A percentile compares a stretch with the other conserved stretches of the same genome.
These are phyloP conservation scores for Leptosomus discolor DNA, from an alignment of 2,113 vertebrate genomes.

Conservation along the genomic window DNA sequence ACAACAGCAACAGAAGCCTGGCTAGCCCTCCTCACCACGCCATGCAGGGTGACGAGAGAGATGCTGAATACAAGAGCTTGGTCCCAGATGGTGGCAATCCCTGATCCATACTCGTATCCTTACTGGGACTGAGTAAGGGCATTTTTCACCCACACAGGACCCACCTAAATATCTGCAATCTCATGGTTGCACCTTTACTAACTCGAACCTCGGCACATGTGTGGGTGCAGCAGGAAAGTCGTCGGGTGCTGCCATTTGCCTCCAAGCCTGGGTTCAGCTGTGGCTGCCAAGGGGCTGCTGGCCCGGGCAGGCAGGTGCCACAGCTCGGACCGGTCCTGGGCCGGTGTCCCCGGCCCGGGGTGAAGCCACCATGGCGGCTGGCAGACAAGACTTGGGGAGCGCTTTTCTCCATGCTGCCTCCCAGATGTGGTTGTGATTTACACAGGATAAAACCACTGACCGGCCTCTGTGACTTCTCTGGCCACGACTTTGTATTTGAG, in stretches of 20 bases:
- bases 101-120: not conserved
- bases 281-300: accelerated
- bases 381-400: not conserved
- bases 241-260: not conserved
- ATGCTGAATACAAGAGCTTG: not conserved
- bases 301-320: not conserved
- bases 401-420: not conserved
- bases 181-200: not conserved
- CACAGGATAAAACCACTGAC: accelerated
- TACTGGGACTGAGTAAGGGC: not conserved
- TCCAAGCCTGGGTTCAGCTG: not conserved
- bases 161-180: not conserved
- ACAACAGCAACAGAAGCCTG: not conserved
- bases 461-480: not conserved
- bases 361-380: accelerated
- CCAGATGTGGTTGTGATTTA: not conserved
- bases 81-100: not conserved
- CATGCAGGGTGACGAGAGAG: not conserved
- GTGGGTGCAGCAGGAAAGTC: too few species aligned
- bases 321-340: not conserved
- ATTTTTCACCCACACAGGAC: accelerated
- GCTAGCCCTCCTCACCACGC: not conserved
- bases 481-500: not conserved
- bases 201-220: accelerated
- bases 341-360: accelerated